Evolutionary conservation across 2,113 vertebrate genomes (phyloP).

Genomic region (Crotophaga sulcirostris): DNA sequence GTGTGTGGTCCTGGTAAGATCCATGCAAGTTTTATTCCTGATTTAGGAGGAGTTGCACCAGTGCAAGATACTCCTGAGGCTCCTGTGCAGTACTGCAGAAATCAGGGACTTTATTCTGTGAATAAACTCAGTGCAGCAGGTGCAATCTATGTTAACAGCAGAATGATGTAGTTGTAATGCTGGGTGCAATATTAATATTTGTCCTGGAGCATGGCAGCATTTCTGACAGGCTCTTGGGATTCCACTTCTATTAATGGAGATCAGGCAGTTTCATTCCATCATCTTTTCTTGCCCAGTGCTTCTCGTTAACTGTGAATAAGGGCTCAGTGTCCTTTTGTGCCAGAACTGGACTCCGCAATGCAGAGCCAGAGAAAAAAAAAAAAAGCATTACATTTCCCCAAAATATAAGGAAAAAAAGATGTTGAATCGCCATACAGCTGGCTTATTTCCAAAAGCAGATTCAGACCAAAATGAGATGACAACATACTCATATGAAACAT

Average conservation of each 20-base stretch:
- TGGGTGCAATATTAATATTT: not conserved
- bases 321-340: not conserved
- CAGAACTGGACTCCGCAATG: conserved; percentile 11
- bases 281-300: not conserved
- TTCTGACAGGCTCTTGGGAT: not conserved
- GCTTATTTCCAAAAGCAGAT: not conserved
- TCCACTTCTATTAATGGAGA: not conserved
- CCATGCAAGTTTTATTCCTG: not conserved
- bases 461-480: not conserved
- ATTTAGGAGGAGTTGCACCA: not conserved
- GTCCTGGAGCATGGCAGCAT: not conserved
- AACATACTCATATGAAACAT: not conserved
- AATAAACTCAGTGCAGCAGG: not conserved
- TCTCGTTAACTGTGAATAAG: not conserved
- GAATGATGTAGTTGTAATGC: not conserved
- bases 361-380: not conserved
- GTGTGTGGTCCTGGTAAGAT: not conserved
- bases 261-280: not conserved
- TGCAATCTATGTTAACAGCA: not conserved
- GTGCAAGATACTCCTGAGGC: not conserved
- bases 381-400: not conserved
- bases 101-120: not conserved
- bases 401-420: not conserved
- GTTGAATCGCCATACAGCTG: not conserved
- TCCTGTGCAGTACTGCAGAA: not conserved